Percentiles rank a stretch among this genome's conserved stretches.
These are phyloP conservation scores for Laspeyria flexula DNA, from an alignment of 2,888 invertebrate genomes.

Conservation along the genomic window DNA sequence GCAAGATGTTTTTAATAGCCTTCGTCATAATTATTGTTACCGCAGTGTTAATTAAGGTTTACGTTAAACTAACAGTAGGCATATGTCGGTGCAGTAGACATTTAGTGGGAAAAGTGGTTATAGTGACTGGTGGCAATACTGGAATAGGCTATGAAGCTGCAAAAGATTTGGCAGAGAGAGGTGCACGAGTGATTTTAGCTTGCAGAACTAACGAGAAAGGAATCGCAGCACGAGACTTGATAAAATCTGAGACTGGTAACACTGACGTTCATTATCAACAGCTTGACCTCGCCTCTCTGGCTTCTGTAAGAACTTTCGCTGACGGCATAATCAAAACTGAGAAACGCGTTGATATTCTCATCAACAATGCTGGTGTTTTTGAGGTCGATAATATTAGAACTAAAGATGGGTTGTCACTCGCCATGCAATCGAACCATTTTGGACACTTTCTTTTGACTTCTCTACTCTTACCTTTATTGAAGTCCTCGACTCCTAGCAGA, in stretches of 20 bases:
- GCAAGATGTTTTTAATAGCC: constrained; percentile 44
- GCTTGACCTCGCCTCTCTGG: constrained; percentile 82
- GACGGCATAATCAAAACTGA: constrained; percentile 82
- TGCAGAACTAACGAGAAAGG: constrained; percentile 90
- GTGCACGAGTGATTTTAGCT: constrained; percentile 92
- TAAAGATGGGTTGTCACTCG: constrained; percentile 86
- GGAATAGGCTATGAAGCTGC: constrained; percentile 93
- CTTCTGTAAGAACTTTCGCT: constrained; percentile 87
- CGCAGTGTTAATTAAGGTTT: constrained; percentile 38
- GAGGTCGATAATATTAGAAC: constrained; percentile 72
- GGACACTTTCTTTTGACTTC: constrained; percentile 89
- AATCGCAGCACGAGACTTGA: constrained; percentile 75
- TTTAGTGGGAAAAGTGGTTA: constrained; percentile 93
- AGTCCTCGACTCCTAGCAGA: constrained; percentile 69
- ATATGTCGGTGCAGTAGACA: constrained; percentile 62
- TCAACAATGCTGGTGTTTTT: constrained; percentile 87
- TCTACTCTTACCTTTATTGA: constrained; percentile 81
- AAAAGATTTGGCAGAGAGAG: constrained; percentile 89
- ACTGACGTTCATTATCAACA: constrained; percentile 66
- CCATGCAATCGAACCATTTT: constrained; percentile 86
- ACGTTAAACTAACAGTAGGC: constrained; percentile 57
- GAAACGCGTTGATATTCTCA: constrained; percentile 84
- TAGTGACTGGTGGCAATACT: constrained; percentile 93
- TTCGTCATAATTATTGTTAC: constrained; percentile 31
- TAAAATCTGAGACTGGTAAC: constrained; percentile 59